These are phyloP conservation scores for Zapus hudsonius DNA, from an alignment of 2,113 vertebrate genomes.

Conservation along the genomic window DNA sequence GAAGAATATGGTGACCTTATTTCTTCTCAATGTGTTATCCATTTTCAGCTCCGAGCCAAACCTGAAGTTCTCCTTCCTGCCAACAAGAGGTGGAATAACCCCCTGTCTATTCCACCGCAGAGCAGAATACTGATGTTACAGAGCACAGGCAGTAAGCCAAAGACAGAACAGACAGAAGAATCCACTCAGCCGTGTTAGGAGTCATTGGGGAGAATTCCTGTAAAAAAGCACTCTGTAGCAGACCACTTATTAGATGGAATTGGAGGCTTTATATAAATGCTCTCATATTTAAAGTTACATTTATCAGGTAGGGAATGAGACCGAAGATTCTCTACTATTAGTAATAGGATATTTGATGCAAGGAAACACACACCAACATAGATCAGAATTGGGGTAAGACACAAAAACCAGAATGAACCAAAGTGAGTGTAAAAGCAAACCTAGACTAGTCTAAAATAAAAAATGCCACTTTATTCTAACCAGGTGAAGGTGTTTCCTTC, in stretches of 20 bases:
- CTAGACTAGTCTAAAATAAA: neutral
- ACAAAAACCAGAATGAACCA: neutral
- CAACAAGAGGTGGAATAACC: slow-evolving; percentile 60
- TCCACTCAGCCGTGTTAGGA: slow-evolving; percentile 7
- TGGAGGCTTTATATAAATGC: slow-evolving; percentile 5
- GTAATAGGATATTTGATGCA: neutral
- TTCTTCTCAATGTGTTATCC: slow-evolving; percentile 56
- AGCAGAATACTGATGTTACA: slow-evolving; percentile 59
- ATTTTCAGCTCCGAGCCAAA: slow-evolving; percentile 69
- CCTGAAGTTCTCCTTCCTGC: slow-evolving; percentile 55
- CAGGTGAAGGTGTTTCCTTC: neutral
- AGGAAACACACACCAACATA: neutral
- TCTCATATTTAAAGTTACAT: neutral
- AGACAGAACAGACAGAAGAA: slow-evolving; percentile 42
- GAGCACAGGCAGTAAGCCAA: slow-evolving; percentile 34
- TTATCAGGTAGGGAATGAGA: neutral
- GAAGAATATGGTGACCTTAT: slow-evolving; percentile 62
- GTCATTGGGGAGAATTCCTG: neutral
- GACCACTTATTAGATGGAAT: slow-evolving; percentile 6
- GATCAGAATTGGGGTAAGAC: neutral
- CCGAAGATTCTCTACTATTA: slow-evolving; percentile 11
- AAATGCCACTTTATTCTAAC: neutral
- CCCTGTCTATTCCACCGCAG: slow-evolving; percentile 28
- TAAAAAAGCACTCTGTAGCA: neutral
- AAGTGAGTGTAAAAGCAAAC: neutral